Base-by-base conservation (phyloP, 2,113 vertebrate genomes). In the Oreochromis niloticus region DNA sequence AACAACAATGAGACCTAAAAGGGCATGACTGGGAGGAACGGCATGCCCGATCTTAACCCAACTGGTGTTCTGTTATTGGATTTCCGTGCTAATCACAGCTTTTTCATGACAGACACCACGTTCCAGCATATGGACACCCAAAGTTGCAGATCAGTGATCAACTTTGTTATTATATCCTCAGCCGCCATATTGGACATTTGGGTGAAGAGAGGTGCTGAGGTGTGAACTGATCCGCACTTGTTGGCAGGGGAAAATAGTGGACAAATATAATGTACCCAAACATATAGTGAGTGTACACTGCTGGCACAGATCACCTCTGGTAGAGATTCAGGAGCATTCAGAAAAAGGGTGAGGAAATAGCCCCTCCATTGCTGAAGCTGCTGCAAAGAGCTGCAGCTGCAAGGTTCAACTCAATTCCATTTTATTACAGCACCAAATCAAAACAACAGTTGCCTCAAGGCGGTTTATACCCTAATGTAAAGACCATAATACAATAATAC, bases 171-270 rank as follows among this genome's bases (percentile, higher is more conserved):
- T 39, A 66, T 12, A 39, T 39, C 61, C 36, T 66, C 32, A 66
- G 32, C 10, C 0, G 4, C 6, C 0, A 66, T 66, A 66, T 6
- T 66, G 61, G 17, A 39, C 32, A 66, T 36, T 66, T 36, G 32
- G 61, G 17, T 66, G 32, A 66, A 66, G 10, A 66, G 32, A 66
- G 61, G 32, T 36, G 36, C 36, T 36, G 36, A 36, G 8, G 8
- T 36, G 36, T 36, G 8, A 36, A 36, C 36, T 36, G 36, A 36
- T 36, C 36, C 3, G 3, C 36, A 36, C 36, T 8, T 36, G 36
- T 8, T 36, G 36, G 36, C 36, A 36, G 36, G 36, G 36, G 36
- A 36, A 36, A 36, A 9, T 36, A 8, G 36, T 66, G 1, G 61
- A 39, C 61, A n/a, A 12, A 66, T 39, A 36, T 66, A 66, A 66